phyloP scores from a whole-genome alignment of 2,888 invertebrate species.

The Sphinx pinastri region DNA sequence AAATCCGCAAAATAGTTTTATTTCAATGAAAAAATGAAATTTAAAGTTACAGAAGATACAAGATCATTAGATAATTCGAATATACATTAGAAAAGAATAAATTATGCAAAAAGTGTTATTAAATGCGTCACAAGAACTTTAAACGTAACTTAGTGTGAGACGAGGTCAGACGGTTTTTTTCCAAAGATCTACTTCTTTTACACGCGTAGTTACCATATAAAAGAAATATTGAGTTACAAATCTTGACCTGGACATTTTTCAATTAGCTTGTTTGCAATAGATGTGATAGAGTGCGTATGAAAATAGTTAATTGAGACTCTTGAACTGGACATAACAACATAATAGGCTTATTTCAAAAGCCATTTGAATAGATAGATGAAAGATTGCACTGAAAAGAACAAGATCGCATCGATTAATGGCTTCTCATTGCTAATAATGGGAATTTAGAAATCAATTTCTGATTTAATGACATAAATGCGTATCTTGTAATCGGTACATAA shows the following conservation, averaged over 20 bases:
- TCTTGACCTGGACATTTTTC: not conserved
- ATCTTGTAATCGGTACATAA: no score
- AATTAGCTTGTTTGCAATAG: not conserved
- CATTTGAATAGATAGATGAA: no score
- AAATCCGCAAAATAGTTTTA: no score
- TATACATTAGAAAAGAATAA: not conserved
- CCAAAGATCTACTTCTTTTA: not conserved
- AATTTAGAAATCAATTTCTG: no score
- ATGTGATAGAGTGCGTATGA: no score
- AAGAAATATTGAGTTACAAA: not conserved
- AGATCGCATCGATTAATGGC: no score
- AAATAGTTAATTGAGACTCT: no score
- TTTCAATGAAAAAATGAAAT: not conserved
- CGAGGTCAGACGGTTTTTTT: not conserved
- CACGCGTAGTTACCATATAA: not conserved
- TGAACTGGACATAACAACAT: no score
- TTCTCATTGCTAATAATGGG: no score
- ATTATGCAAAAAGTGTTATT: conserved; percentile 1
- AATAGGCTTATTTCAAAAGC: no score
- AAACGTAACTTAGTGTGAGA: not conserved
- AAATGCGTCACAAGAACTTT: not conserved
- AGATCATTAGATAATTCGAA: not conserved
- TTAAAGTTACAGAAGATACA: not conserved
- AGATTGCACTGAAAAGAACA: no score
- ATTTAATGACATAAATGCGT: no score